Evolutionary conservation across 2,113 vertebrate genomes (phyloP), one percentile per base, ranked within the genome.

Genomic region (Otolemur garnettii): DNA sequence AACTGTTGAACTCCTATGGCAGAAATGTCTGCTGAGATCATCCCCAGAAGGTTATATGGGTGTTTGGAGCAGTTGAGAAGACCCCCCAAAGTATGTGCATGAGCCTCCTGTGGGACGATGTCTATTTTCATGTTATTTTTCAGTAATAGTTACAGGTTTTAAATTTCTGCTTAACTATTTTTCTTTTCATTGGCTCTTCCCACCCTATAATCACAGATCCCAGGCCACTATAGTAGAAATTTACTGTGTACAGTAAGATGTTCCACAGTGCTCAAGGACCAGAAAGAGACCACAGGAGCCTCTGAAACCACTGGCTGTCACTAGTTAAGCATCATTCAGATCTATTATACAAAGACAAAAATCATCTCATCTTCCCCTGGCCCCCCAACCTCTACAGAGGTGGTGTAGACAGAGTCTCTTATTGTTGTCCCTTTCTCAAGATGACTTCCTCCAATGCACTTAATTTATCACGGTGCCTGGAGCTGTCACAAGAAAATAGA

Each of bases 341-440:
- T 71, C 35, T 69, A 82, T 42, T 45, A 22, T 30, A 38, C 68
- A 95, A 95, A 96, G 24, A 78, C 18, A 11, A n/a, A 79, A 82
- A 50, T 38, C 33, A n/a, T 64, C 45, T 60, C 68, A 62, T 93
- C 19, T 74, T 45, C 17, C 21, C 21, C 21, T n/a, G 7, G 2
- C 2, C 19, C 79, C n/a, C 33, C 42, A 35, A 45, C 79, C 42
- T 45, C 50, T 18, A 17, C 0, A 0, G 53, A 95, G 84, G 45
- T 28, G 8, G 35, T 92, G 92, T 86, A 78, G 60, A 85, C 35
- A 45, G 50, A 74, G 14, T 9, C 18, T 64, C 21, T 33, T 53
- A 33, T 22, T n/a, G 60, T 77, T 80, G 15, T 10, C 12, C 12
- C 68, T 74, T 79, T 92, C 30, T 74, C 55, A 82, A 69, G 60